Evolutionary conservation across 2,888 invertebrate genomes (phyloP), one percentile per base, ranked within the genome.

Genomic region (Zootermopsis nevadensis): DNA sequence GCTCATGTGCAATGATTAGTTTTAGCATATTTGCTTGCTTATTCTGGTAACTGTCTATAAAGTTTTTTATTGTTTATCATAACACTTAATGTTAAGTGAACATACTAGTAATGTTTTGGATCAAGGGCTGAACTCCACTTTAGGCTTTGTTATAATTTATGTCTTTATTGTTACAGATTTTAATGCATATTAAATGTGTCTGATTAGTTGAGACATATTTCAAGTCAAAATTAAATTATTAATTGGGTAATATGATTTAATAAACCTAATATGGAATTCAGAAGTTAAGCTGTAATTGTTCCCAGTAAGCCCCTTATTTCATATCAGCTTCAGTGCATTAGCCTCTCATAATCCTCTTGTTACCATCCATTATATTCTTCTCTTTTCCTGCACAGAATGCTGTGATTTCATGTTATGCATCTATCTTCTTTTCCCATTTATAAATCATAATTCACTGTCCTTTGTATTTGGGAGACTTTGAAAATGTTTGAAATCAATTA

Each of bases 391-490:
- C 12, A n/a, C 60, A 48, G 48, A 48, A 8, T 3, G 3, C 27
- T 3, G n/a, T 60, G 48, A 48, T 1, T 60, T n/a, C 60, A 27
- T 60, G 7, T 27, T 12, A 27, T 27, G 6, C n/a, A 60, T 10
- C 48, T 27, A n/a, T 60, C 15, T 60, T 27, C n/a, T 60, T n/a
- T 1, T 8, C 27, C n/a, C 27, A 27, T 27, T 27, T 60, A 8
- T 60, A 60, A 7, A 27, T 27, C n/a, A 60, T 60, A 27, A 27
- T 60, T 60, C n/a, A 53, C 15, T 12, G n/a, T 60, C 60, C 12
- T 60, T 27, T 60, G 10, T 60, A 60, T 60, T 60, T 60, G 60
- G 60, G 60, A 60, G 60, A 60, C 60, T 60, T 60, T 60, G 12
- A 60, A 60, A 27, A 6, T 60, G 7, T 60, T 60, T 15, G n/a